These are phyloP conservation scores for Enhydra lutris DNA, from an alignment of 2,113 vertebrate species.

Conservation along the genomic window DNA sequence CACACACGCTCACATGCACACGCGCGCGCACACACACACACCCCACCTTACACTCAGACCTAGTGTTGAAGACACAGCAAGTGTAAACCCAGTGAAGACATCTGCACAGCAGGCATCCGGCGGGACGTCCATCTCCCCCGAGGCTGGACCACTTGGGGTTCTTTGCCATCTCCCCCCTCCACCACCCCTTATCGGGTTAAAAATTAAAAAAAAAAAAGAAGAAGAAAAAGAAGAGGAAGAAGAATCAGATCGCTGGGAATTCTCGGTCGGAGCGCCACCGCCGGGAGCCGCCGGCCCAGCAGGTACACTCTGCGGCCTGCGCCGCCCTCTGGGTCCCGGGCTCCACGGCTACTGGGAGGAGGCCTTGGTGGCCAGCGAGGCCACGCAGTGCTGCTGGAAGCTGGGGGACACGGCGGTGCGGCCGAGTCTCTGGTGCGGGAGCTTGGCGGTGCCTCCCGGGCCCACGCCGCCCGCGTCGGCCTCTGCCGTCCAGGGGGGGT, in stretches of 20 bases:
- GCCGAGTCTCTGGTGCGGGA: slow-evolving; percentile 95
- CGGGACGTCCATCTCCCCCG: slow-evolving; percentile 34
- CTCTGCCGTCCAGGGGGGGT: slow-evolving; percentile 91
- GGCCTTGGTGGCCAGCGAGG: slow-evolving; percentile 95
- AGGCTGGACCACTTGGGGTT: slow-evolving; percentile 43
- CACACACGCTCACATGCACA: slow-evolving; percentile 50
- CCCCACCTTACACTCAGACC: slow-evolving; percentile 75
- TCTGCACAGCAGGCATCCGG: slow-evolving; percentile 75
- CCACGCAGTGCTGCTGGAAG: slow-evolving; percentile 99
- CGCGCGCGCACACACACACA: slow-evolving; percentile 8
- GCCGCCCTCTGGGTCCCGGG: slow-evolving; percentile 74
- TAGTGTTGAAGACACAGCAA: slow-evolving; percentile 83
- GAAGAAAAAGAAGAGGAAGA: background rate
- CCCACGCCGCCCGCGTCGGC: slow-evolving; percentile 79
- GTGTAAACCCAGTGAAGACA: slow-evolving; percentile 79
- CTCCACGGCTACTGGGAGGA: slow-evolving; percentile 93
- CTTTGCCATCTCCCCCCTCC: background rate
- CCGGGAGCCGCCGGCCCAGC: slow-evolving; percentile 53
- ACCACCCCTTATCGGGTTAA: slow-evolving; percentile 69
- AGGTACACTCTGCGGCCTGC: slow-evolving; percentile 45
- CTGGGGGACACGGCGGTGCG: slow-evolving; percentile 95
- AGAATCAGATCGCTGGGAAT: slow-evolving; percentile 70
- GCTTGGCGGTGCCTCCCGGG: slow-evolving; percentile 80
- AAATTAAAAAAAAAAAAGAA: slow-evolving; percentile 7
- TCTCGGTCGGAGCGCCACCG: slow-evolving; percentile 45